Conservation (phyloP, 1,140 invertebrate genomes). For the Nomia melanderi region DNA sequence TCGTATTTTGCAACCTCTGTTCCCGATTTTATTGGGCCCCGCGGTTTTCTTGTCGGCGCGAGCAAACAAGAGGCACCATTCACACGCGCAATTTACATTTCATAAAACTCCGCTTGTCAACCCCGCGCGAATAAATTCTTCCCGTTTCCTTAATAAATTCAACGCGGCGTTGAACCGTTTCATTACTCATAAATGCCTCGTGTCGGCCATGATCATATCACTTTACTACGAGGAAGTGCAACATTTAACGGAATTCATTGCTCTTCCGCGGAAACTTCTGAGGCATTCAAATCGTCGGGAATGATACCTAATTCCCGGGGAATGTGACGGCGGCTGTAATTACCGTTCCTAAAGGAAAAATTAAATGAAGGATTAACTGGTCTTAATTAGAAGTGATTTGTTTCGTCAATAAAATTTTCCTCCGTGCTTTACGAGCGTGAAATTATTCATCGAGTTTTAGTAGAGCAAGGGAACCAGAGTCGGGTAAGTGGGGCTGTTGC, state of each 20-base stretch:
- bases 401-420: too few species aligned
- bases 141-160: conserved; percentile 50
- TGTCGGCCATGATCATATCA: neutral
- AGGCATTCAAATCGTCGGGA: too few species aligned
- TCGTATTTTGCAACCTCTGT: conserved; percentile 6
- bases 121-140: conserved; percentile 35
- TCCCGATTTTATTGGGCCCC: conserved; percentile 1
- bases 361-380: too few species aligned
- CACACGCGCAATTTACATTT: neutral
- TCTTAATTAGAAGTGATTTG: too few species aligned
- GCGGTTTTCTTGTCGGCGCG: neutral
- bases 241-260: neutral
- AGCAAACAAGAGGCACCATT: conserved; percentile 4
- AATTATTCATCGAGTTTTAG: too few species aligned
- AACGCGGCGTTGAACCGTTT: conserved; percentile 23
- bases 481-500: too few species aligned
- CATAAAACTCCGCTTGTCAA: neutral
- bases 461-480: too few species aligned
- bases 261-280: too few species aligned
- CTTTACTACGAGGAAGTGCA: neutral
- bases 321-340: too few species aligned
- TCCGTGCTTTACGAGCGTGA: too few species aligned
- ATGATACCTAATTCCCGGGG: too few species aligned
- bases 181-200: conserved; percentile 57
- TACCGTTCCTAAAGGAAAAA: too few species aligned